Conservation (phyloP, 2,888 invertebrate genomes). For the Candidula unifasciata region DNA sequence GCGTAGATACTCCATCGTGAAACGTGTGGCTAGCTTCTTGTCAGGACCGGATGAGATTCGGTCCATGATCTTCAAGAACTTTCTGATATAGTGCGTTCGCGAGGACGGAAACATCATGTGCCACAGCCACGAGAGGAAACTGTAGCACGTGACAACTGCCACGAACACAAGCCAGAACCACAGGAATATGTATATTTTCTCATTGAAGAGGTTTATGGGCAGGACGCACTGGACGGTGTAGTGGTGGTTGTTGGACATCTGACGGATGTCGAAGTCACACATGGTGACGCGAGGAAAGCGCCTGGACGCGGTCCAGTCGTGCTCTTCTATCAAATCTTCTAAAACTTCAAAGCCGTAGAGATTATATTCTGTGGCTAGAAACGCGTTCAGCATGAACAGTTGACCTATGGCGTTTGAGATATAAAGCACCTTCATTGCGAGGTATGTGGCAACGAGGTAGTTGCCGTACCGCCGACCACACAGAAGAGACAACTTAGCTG, state of each 20-base stretch:
- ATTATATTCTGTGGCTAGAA: conserved; percentile 77
- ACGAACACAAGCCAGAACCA: conserved; percentile 78
- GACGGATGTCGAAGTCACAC: conserved; percentile 77
- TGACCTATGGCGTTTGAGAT: conserved; percentile 78
- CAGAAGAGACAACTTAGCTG: conserved; percentile 72
- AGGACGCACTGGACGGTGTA: conserved; percentile 74
- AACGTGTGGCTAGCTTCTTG: conserved; percentile 75
- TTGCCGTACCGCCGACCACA: conserved; percentile 79
- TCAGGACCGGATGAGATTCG: conserved; percentile 74
- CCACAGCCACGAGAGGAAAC: conserved; percentile 75
- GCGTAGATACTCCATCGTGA: conserved; percentile 75
- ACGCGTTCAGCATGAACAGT: conserved; percentile 79
- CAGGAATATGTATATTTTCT: conserved; percentile 77
- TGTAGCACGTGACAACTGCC: conserved; percentile 71
- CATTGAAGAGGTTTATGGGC: conserved; percentile 75
- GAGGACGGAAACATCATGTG: conserved; percentile 76
- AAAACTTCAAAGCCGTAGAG: conserved; percentile 79
- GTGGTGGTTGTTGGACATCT: conserved; percentile 74
- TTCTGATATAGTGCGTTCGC: conserved; percentile 78
- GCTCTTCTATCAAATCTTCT: conserved; percentile 77
- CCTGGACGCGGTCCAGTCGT: conserved; percentile 72
- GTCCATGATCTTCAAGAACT: conserved; percentile 79
- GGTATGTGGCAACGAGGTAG: conserved; percentile 78
- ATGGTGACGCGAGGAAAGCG: conserved; percentile 76
- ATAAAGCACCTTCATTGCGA: conserved; percentile 77